Conservation (phyloP, 2,797 vertebrate species). For the Galaxias olidus region DNA sequence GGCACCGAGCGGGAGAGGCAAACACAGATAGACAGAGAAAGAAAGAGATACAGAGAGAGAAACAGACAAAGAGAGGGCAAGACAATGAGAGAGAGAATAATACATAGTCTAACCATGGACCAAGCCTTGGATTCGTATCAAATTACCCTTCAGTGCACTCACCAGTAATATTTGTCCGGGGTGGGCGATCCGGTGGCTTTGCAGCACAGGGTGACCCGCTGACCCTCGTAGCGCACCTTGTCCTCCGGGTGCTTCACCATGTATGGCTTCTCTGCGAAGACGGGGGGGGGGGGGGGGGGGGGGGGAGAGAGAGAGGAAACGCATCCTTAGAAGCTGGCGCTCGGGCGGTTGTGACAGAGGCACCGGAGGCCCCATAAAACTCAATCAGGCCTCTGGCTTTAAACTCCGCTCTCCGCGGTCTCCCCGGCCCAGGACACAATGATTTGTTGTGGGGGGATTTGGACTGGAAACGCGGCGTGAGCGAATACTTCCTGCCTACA, state of each 20-base stretch:
- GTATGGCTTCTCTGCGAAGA: conserved; percentile 86
- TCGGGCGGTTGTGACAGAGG: conserved; percentile 29
- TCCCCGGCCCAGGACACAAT: conserved; percentile 39
- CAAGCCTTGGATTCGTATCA: background rate
- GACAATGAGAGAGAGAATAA: background rate
- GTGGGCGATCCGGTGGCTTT: conserved; percentile 83
- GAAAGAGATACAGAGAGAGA: background rate
- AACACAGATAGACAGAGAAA: background rate
- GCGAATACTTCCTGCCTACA: conserved; percentile 39
- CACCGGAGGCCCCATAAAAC: conserved; percentile 49
- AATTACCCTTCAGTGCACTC: conserved; percentile 46
- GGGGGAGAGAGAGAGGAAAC: too few relatives aligned
- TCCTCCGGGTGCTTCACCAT: conserved; percentile 88
- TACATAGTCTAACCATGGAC: background rate
- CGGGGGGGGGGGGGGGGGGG: too few relatives aligned
- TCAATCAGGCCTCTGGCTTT: conserved; percentile 35
- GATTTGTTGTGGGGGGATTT: conserved; percentile 43
- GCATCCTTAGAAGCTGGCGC: conserved; percentile 32
- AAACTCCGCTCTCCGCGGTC: conserved; percentile 33
- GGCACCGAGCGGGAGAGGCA: too few relatives aligned
- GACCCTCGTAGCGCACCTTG: conserved; percentile 83
- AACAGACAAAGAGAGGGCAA: background rate
- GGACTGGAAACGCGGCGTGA: conserved; percentile 39
- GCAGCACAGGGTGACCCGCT: conserved; percentile 89
- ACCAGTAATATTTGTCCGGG: conserved; percentile 93